These are phyloP conservation scores for Mionectes olivaceus DNA, from an alignment of 2,797 vertebrate genomes.

Conservation along the genomic window DNA sequence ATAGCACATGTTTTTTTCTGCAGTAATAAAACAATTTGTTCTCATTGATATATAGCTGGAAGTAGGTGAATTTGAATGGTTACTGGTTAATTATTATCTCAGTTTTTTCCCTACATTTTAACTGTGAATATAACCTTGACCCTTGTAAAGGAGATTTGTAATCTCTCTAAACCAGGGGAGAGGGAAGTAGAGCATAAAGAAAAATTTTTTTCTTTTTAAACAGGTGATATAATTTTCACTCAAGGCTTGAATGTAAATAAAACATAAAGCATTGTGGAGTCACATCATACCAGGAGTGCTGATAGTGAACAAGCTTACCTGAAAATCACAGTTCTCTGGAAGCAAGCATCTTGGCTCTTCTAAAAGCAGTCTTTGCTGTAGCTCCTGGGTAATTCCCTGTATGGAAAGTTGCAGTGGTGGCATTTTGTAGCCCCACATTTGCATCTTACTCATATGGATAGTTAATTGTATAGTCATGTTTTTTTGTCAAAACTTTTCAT, in stretches of 20 bases:
- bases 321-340: neutral
- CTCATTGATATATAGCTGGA: neutral
- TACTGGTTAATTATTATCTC: slow-evolving; percentile 65
- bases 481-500: neutral
- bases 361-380: neutral
- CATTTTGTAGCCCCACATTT: neutral
- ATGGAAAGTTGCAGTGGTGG: neutral
- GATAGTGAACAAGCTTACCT: neutral
- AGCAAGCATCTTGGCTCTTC: neutral
- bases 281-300: neutral
- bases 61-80: slow-evolving; percentile 19
- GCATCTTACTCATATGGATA: neutral
- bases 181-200: neutral
- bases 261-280: neutral
- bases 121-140: slow-evolving; percentile 53
- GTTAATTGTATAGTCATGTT: neutral
- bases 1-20: neutral
- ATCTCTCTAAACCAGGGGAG: neutral
- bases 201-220: neutral
- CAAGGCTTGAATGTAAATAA: neutral
- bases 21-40: slow-evolving; percentile 46
- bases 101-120: neutral
- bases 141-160: slow-evolving; percentile 19
- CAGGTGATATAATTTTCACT: neutral
- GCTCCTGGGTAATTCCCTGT: neutral